Evolutionary conservation across 2,113 vertebrate species (phyloP), one percentile per base, ranked within the genome.

Genomic region (Scophthalmus maximus): DNA sequence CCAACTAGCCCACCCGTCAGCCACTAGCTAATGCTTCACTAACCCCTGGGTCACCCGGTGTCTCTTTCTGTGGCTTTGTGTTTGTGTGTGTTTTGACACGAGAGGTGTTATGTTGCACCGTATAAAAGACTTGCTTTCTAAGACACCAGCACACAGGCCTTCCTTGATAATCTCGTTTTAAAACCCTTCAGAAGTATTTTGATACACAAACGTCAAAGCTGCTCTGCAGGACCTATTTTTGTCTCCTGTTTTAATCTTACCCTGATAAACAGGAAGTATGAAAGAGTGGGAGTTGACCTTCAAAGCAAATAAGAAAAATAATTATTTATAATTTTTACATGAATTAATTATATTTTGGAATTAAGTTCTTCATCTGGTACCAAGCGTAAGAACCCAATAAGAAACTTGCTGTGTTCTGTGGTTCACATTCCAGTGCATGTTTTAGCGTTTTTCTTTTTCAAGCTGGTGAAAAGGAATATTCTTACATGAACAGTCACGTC

Each of bases 1-100:
- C 85, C 85, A 88, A 79, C 85, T 83, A 87, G 82, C 82, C 78
- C 78, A 66, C 72, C 82, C 83, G 42, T 74, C 82, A 82, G 76
- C 73, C 62, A 68, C 82, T 68, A 79, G 66, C 84, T 84, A 87
- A 84, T 66, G 86, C 84, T 87, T 71, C 76, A 83, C 72, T 84
- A 77, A 85, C 23, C 83, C 80, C 76, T 29, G 40, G 55, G 77
- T 87, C 53, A 15, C 65, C 79, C 62, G 18, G 49, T 36, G 82
- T 83, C 61, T 84, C 36, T 58, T 52, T 32, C 50, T 67, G 17
- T 55, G 29, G 22, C 62, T 72, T 42, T 60, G 73, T 73, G 53
- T 76, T 67, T 70, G 57, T 30, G 55, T 68, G 40, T 73, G 56
- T 64, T 15, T 65, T 66, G 69, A 84, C 57, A 27, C 49, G 51